Conservation (phyloP, 2,888 invertebrate genomes). For the Trichopoda pennipes region DNA sequence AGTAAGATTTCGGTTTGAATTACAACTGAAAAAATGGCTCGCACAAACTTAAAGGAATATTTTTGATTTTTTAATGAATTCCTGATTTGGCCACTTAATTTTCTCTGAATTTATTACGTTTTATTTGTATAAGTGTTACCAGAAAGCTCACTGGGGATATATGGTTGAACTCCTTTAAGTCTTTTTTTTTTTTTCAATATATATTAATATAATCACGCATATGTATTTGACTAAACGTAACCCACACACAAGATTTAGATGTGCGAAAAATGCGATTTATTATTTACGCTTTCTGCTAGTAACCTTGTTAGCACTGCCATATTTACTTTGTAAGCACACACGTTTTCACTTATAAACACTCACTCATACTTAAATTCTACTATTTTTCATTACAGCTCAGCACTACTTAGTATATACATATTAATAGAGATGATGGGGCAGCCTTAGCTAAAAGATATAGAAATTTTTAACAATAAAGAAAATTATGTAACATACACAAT, state of each 20-base stretch:
- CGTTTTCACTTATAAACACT: not conserved
- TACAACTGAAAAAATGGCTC: no score
- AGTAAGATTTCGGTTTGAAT: no score
- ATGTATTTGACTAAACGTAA: constrained; percentile 41
- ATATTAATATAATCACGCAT: not conserved
- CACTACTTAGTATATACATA: not conserved
- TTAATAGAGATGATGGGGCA: not conserved
- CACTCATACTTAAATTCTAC: no score
- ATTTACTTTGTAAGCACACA: not conserved
- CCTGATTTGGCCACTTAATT: no score
- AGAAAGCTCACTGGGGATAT: constrained; percentile 46
- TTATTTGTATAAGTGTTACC: no score
- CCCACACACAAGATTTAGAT: constrained; percentile 67
- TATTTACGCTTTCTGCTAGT: constrained; percentile 70
- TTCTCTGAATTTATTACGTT: no score
- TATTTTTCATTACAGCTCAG: not conserved
- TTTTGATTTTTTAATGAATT: no score
- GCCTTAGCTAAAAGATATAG: constrained; percentile 4
- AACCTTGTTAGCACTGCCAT: constrained; percentile 50
- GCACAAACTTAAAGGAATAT: no score
- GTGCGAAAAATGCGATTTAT: constrained; percentile 70
- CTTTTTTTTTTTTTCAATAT: not conserved
- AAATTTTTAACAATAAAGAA: constrained; percentile 14
- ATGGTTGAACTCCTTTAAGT: constrained; percentile 52
- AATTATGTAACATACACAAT: constrained; percentile 5